Evolutionary conservation across 2,888 invertebrate genomes (phyloP), one percentile per base, ranked within the genome.

Genomic region (Apamea crenata): DNA sequence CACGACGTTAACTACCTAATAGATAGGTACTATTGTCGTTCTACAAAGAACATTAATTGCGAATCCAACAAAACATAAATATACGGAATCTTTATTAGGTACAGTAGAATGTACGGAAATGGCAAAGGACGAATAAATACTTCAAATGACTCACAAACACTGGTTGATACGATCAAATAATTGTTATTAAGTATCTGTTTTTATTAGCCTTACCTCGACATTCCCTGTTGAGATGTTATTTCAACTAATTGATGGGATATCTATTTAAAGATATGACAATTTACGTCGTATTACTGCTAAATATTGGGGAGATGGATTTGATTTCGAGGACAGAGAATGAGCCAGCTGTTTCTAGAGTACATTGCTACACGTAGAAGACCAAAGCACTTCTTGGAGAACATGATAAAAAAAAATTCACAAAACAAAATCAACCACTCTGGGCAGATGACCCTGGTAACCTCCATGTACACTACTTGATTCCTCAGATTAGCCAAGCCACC

Each of bases 81-180:
- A 82, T 77, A 89, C 77, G 80, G 67, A 82, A 88, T 87, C 70
- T 85, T 88, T 83, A 89, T 87, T 79, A n/a, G 61, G 4, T 71
- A 66, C 82, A 86, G 66, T 86, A 89, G 89, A 90, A 88, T 81
- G 90, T 82, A 84, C 88, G 91, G 91, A 91, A 90, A 86, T 84
- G 80, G 80, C 67, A 86, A 90, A 91, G 88, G 91, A 91, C 90
- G 89, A 83, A 90, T 90, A 85, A 88, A 89, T 82, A 79, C 71
- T 85, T 90, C 69, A 77, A 89, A 88, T 83, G 86, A 85, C 87
- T 88, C 89, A 89, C 89, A 89, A 88, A 85, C 82, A 80, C 80
- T 87, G 74, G 65, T 63, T 87, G 92, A 92, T 93, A 91, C 83
- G 80, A 93, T 92, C 91, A 87, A 82, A 88, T 91, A 89, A 92